Evolutionary conservation across 2,888 invertebrate genomes (phyloP).

Genomic region (Drosophila atripex): DNA sequence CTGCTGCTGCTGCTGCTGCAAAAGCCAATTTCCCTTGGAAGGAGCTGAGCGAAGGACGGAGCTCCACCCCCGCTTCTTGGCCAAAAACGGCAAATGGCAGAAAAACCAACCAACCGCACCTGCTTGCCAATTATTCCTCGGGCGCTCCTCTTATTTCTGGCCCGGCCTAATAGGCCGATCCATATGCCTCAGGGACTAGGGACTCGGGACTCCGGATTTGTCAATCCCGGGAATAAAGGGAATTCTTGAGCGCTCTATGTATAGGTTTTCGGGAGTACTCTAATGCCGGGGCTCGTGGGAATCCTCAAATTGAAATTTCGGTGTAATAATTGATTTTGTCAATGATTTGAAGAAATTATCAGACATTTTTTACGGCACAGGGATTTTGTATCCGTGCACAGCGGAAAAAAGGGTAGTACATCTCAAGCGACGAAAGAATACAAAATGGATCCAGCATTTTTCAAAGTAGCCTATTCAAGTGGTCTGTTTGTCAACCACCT

Average conservation of each 20-base stretch:
- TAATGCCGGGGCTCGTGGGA: neutral
- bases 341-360: slow-evolving; percentile 21
- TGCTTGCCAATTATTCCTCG: neutral
- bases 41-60: neutral
- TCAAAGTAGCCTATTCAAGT: no score
- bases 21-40: slow-evolving; percentile 60
- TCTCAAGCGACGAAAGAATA: no score
- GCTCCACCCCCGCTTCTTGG: neutral
- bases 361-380: slow-evolving; percentile 4
- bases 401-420: neutral
- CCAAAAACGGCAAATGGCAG: slow-evolving; percentile 8
- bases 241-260: slow-evolving; percentile 22
- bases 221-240: slow-evolving; percentile 28
- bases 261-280: neutral
- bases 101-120: slow-evolving; percentile 10
- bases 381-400: neutral
- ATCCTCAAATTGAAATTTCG: slow-evolving; percentile 28
- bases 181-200: slow-evolving; percentile 30
- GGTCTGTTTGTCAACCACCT: neutral
- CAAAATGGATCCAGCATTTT: no score
- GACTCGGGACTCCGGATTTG: slow-evolving; percentile 32
- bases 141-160: neutral
- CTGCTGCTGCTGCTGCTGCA: neutral
- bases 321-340: slow-evolving; percentile 31
- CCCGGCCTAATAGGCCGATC: slow-evolving; percentile 28